Base-by-base conservation (phyloP, 2,113 vertebrate genomes). In the Sinocyclocheilus anshuiensis region DNA sequence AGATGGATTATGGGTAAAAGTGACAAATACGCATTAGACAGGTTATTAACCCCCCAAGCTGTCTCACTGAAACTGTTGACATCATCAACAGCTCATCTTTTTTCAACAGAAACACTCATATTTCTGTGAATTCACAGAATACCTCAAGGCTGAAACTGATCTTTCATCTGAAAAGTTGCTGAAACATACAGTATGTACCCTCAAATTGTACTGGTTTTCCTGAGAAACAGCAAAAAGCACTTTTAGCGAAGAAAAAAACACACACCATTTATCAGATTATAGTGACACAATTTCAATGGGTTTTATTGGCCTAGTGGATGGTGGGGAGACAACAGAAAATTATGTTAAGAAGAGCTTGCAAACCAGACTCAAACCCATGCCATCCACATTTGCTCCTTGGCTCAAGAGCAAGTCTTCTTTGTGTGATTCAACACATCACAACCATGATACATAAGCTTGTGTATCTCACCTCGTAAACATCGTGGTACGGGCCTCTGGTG, bases 391-490 rank as follows among this genome's bases (percentile, higher is more conserved):
- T 39, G 39, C 20, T 76, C 45, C 74, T 8, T 33, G 26, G 65
- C 45, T 33, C 65, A 67, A 29, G 2, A 63, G 4, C 1, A 2
- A 22, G n/a, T 18, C 24, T 45, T 77, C 45, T 7, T 1, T 24
- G 10, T 42, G n/a, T 5, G 13, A 48, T 77, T 77, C 7, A 29
- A 53, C 75, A 77, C 69, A 74, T 50, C 71, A 18, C 24, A 61
- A 20, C 77, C 18, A 6, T 24, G 13, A n/a, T 53, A 61, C 71
- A 48, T 26, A 71, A 11, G 18, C 42, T 36, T 36, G 36, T 6
- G 5, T 3, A 75, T 22, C 74, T 99, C 93, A 99, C 98, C 90
- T 97, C 94, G 33, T 91, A 92, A 75, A 90, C 87, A 42, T 97
- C 95, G 48, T 91, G 94, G 86, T 89, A 91, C 0, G 88, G 90